Conservation (phyloP, 2,797 vertebrate genomes). For the Pipistrellus pygmaeus region DNA sequence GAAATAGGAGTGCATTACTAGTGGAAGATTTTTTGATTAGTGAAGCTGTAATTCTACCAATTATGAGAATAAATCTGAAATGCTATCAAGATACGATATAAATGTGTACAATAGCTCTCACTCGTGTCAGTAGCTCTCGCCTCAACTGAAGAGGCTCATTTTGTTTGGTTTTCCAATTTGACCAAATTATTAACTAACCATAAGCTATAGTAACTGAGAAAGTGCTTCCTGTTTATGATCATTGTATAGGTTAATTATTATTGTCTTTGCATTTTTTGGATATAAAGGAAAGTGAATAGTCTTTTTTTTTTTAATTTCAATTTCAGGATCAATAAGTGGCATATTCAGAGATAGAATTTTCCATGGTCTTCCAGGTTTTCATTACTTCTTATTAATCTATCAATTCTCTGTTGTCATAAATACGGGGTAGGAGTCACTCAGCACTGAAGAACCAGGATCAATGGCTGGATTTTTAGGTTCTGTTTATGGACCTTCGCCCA, state of each 20-base stretch:
- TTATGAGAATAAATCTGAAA: background rate
- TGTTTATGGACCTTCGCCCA: background rate
- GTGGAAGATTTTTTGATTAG: background rate
- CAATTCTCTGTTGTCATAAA: background rate
- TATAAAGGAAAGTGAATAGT: background rate
- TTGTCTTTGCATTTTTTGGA: background rate
- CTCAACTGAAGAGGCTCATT: background rate
- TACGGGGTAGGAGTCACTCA: background rate
- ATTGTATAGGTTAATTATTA: background rate
- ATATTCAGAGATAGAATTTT: background rate
- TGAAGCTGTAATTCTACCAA: background rate
- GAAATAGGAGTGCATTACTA: background rate
- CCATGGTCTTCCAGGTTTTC: background rate
- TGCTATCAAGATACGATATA: background rate
- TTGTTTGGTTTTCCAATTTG: background rate
- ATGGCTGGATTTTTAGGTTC: background rate
- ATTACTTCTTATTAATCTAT: background rate
- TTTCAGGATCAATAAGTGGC: background rate
- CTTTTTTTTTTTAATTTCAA: background rate
- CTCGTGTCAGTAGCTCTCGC: background rate
- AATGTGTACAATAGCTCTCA: background rate
- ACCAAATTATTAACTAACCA: background rate
- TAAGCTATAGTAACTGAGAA: background rate
- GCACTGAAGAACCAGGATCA: background rate
- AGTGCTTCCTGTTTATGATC: background rate